Conservation (phyloP, 2,888 invertebrate genomes). For the Aleiodes leptofemur region DNA sequence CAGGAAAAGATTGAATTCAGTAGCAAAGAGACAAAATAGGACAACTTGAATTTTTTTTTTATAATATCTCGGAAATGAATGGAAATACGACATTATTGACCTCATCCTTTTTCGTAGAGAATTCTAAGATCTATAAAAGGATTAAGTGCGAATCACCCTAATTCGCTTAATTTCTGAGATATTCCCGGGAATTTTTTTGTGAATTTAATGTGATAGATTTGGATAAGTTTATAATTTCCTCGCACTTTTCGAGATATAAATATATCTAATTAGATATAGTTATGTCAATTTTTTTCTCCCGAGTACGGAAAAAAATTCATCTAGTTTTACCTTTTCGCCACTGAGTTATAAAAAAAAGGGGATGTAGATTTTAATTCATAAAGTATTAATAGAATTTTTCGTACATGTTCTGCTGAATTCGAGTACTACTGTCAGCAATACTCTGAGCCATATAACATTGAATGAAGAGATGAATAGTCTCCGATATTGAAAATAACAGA, state of each 20-base stretch:
- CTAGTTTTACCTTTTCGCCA: too few relatives aligned
- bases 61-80: background rate
- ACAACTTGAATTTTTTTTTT: background rate
- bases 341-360: too few relatives aligned
- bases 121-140: too few relatives aligned
- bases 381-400: background rate
- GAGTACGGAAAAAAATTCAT: too few relatives aligned
- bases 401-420: slow-evolving; percentile 8
- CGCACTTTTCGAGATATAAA: too few relatives aligned
- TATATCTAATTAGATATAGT: too few relatives aligned
- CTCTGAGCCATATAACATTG: slow-evolving; percentile 26
- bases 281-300: too few relatives aligned
- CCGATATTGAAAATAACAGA: background rate
- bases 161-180: too few relatives aligned
- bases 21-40: background rate
- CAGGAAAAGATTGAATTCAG: background rate
- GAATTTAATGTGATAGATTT: too few relatives aligned
- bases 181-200: too few relatives aligned
- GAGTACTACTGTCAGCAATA: slow-evolving; percentile 13
- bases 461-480: slow-evolving; percentile 13
- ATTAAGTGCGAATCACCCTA: too few relatives aligned
- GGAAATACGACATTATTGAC: background rate
- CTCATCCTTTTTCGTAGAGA: background rate
- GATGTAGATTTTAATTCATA: background rate
- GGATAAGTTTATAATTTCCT: too few relatives aligned